Conservation (phyloP, 1,140 invertebrate genomes). For the Psilanteris sp. region DNA sequence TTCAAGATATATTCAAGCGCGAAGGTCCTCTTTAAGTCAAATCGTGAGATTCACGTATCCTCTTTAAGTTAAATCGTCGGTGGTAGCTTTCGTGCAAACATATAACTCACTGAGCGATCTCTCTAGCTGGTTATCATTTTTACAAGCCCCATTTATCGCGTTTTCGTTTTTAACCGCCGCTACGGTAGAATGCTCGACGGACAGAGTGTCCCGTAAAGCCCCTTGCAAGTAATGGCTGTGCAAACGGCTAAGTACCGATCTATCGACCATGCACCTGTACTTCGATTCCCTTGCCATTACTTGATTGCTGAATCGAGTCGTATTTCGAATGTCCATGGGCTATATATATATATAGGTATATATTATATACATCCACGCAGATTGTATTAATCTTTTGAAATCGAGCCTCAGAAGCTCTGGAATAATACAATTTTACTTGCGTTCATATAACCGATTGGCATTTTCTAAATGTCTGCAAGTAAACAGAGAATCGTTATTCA, state of each 20-base stretch:
- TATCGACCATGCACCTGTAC: constrained; percentile 39
- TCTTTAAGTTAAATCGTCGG: constrained; percentile 62
- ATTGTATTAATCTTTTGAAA: constrained; percentile 28
- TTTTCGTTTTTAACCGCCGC: constrained; percentile 59
- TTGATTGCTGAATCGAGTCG: constrained; percentile 31
- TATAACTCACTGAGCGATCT: constrained; percentile 60
- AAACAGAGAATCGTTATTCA: too few relatives aligned
- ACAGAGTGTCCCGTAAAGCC: constrained; percentile 55
- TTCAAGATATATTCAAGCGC: constrained; percentile 17
- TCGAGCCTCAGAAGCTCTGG: not conserved
- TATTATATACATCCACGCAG: constrained; percentile 5
- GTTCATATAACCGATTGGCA: too few relatives aligned
- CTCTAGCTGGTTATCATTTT: constrained; percentile 60
- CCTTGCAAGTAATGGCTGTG: constrained; percentile 52
- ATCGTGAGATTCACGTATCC: constrained; percentile 48
- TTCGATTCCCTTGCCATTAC: constrained; percentile 33
- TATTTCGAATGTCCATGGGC: constrained; percentile 15
- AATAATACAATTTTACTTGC: constrained; percentile 10
- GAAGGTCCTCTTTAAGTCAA: constrained; percentile 58
- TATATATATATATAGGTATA: too few relatives aligned
- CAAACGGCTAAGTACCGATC: constrained; percentile 51
- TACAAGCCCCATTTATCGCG: constrained; percentile 64
- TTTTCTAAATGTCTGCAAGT: too few relatives aligned
- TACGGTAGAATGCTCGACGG: constrained; percentile 42
- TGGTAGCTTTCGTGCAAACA: constrained; percentile 61